Evolutionary conservation across 1,140 invertebrate species (phyloP).

Genomic region (Euura lappo): DNA sequence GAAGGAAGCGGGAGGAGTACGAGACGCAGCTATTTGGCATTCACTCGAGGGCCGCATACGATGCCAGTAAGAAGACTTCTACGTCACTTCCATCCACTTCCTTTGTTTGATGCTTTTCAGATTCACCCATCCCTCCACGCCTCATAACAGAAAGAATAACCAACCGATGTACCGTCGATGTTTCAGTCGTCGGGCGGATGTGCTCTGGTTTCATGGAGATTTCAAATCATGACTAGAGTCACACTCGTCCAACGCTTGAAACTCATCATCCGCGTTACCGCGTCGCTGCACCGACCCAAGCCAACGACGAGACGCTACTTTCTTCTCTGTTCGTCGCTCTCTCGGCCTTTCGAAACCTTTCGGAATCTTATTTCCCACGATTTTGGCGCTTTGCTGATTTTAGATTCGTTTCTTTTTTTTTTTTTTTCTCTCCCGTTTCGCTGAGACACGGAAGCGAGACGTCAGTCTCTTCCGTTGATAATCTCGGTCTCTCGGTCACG

Average conservation of each 20-base stretch:
- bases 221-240: slow-evolving; percentile 54
- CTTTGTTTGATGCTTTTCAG: slow-evolving; percentile 32
- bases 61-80: slow-evolving; percentile 43
- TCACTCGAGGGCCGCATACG: slow-evolving; percentile 44
- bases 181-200: slow-evolving; percentile 47
- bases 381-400: not conserved
- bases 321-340: not conserved
- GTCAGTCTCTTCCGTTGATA: not conserved
- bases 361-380: slow-evolving; percentile 10
- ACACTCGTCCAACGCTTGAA: slow-evolving; percentile 54
- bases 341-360: slow-evolving; percentile 17
- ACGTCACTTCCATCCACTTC: slow-evolving; percentile 24
- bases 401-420: no score
- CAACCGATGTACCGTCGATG: not conserved
- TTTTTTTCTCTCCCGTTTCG: not conserved
- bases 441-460: not conserved
- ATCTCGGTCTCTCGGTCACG: not conserved
- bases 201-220: slow-evolving; percentile 52
- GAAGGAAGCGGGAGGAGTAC: slow-evolving; percentile 49
- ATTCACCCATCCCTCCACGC: slow-evolving; percentile 12
- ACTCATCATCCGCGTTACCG: slow-evolving; percentile 31
- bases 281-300: not conserved
- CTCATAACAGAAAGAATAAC: no score
- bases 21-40: slow-evolving; percentile 54
- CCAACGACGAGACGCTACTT: no score